Evolutionary conservation across 2,888 invertebrate species (phyloP), one percentile per base, ranked within the genome.

Genomic region (Phoronis australis): DNA sequence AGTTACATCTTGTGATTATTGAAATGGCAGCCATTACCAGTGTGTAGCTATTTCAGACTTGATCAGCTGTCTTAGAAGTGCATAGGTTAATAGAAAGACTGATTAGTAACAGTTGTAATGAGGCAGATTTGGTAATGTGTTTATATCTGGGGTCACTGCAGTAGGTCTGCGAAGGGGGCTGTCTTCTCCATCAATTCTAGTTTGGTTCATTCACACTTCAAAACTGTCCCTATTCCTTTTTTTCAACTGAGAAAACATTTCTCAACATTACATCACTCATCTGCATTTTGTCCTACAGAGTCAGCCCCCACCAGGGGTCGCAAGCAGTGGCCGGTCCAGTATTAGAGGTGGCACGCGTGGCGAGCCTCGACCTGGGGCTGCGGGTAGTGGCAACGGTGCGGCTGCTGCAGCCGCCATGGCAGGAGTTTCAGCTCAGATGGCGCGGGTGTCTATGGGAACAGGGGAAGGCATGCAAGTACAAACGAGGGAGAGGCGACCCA

Each of bases 271-370:
- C 21, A 6, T 15, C 5, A 4, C 38, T 21, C 21, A 35, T 9
- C 15, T 21, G 38, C 5, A 18, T 5, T 5, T 15, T 5, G 38
- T 15, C 18, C 20, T 21, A 20, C n/a, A n/a, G n/a, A n/a, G n/a
- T n/a, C n/a, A n/a, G n/a, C n/a, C n/a, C n/a, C n/a, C n/a, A 23
- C 64, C 64, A 26, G 57, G 63, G 21, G 59, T 62, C 2, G 35
- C 25, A 20, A 37, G 27, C 4, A 65, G 65, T 58, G 67, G 68
- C 3, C 49, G 69, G n/a, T 66, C 69, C 1, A 61, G 61, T 6
- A 62, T 63, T 48, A 57, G 68, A 21, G 69, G 69, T 9, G 68
- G 68, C 0, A 64, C 65, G 0, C 52, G 61, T 3, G 46, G 35
- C 4, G 64, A 65, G 15, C 54, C 59, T 2, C 57, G 59, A 9